Evolutionary conservation across 2,113 vertebrate genomes (phyloP).

Genomic region (Psittacara wagleri): DNA sequence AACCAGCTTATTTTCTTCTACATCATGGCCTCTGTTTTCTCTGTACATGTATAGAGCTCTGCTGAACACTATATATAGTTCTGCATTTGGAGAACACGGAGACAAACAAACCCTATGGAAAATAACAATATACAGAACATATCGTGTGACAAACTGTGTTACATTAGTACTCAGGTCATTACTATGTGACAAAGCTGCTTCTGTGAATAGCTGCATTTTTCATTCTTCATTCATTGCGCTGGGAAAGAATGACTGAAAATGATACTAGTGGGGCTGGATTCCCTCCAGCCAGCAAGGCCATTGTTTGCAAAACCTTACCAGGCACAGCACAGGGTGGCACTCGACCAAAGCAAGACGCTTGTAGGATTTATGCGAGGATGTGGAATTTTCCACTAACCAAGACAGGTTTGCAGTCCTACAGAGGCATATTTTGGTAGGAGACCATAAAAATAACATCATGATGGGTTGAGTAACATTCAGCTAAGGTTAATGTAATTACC

Average conservation of each 20-base stretch:
- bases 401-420: neutral
- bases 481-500: conserved; percentile 34
- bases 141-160: neutral
- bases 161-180: neutral
- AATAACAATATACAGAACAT: neutral
- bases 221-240: conserved; percentile 57
- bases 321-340: neutral
- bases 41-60: neutral
- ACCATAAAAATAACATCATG: neutral
- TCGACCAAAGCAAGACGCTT: neutral
- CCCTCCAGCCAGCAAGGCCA: neutral
- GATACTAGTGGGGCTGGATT: neutral
- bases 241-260: conserved; percentile 15
- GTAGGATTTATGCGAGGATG: neutral
- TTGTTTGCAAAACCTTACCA: conserved; percentile 34
- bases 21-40: neutral
- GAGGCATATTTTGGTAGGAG: neutral
- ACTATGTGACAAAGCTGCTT: conserved; percentile 1
- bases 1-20: neutral
- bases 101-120: neutral
- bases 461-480: conserved; percentile 4
- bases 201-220: conserved; percentile 50
- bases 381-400: conserved; percentile 52
- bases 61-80: neutral
- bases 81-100: neutral